These are phyloP conservation scores for Sebastes matsubarae DNA, from an alignment of 2,797 vertebrate genomes.

Conservation along the genomic window DNA sequence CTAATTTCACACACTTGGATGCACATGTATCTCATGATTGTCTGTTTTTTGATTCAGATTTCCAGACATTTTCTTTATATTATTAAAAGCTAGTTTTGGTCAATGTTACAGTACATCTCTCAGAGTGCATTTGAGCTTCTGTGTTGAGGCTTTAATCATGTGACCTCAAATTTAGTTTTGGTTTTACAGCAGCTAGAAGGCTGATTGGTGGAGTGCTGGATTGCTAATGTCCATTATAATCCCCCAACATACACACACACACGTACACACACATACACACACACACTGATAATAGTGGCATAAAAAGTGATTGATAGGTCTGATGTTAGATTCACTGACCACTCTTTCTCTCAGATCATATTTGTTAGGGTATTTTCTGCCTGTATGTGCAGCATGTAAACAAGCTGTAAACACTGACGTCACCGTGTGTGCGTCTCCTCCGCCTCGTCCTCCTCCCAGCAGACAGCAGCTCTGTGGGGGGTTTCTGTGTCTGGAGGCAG, in stretches of 20 bases:
- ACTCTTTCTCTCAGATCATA: not conserved
- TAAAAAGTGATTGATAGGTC: not conserved
- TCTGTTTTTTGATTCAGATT: no score
- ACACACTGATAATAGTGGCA: not conserved
- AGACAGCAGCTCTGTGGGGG: not conserved
- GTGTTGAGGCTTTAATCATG: no score
- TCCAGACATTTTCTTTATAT: no score
- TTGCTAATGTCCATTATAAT: not conserved
- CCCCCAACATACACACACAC: not conserved
- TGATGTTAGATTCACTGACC: not conserved
- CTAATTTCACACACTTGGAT: no score
- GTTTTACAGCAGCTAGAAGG: no score
- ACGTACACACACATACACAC: not conserved
- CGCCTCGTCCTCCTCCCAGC: not conserved
- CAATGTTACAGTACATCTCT: no score
- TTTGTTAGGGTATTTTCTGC: not conserved
- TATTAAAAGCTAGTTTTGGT: no score
- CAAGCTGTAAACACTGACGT: not conserved
- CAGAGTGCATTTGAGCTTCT: no score
- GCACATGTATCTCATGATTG: no score
- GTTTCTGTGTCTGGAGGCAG: constrained; percentile 8
- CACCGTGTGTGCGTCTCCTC: not conserved
- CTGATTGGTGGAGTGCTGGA: not conserved
- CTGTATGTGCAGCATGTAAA: not conserved
- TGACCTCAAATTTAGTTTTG: no score